These are phyloP conservation scores for Pangasius krempfi DNA, from an alignment of 2,797 vertebrate species.

Conservation along the genomic window DNA sequence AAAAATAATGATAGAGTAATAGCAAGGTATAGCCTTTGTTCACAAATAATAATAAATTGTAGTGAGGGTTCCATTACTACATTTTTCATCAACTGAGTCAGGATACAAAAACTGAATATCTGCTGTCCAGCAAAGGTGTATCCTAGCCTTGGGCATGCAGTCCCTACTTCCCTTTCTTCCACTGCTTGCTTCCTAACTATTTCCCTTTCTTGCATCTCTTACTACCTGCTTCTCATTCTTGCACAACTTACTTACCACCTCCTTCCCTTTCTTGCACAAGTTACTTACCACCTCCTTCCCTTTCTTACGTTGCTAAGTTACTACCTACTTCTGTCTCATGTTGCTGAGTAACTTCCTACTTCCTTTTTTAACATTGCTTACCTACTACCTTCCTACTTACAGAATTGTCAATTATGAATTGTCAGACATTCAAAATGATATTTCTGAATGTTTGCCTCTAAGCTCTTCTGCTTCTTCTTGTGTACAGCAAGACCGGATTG, in stretches of 20 bases:
- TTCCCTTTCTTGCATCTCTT: background rate
- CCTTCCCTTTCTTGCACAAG: background rate
- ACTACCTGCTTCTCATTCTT: background rate
- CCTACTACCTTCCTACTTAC: background rate
- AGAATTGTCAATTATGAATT: background rate
- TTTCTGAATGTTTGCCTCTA: background rate
- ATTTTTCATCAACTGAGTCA: background rate
- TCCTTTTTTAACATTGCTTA: background rate
- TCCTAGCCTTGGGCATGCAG: background rate
- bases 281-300: background rate
- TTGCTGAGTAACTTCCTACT: background rate
- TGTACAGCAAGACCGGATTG: background rate
- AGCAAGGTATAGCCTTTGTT: background rate
- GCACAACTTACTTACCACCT: background rate
- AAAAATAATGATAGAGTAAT: background rate
- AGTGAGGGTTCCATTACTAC: background rate
- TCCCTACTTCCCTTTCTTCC: background rate
- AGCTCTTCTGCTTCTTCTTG: background rate
- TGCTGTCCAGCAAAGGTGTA: background rate
- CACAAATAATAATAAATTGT: background rate
- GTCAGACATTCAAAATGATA: background rate
- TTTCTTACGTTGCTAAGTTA: background rate
- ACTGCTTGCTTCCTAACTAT: background rate
- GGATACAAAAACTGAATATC: background rate
- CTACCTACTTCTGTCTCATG: background rate